These are phyloP conservation scores for Agrotis segetum DNA, from an alignment of 2,888 invertebrate genomes.

Conservation along the genomic window DNA sequence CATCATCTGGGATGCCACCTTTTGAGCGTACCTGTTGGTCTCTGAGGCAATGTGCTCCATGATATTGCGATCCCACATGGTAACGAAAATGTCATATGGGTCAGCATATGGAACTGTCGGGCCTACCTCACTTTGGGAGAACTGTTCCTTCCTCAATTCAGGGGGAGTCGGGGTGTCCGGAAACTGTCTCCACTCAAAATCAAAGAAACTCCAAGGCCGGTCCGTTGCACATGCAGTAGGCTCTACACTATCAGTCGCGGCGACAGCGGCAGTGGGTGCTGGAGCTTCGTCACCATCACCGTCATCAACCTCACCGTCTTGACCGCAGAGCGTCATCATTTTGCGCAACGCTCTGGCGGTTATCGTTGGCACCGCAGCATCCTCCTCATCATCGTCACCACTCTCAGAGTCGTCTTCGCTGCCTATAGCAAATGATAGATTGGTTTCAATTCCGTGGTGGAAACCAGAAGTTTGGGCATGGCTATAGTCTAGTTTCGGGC, in stretches of 20 bases:
- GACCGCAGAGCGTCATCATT: constrained; percentile 19
- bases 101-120: constrained; percentile 47
- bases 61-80: constrained; percentile 62
- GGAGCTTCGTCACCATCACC: too few relatives aligned
- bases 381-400: constrained; percentile 12
- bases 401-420: constrained; percentile 15
- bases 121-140: constrained; percentile 48
- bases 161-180: constrained; percentile 32
- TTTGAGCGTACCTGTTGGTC: too few relatives aligned
- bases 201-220: not conserved
- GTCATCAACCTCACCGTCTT: too few relatives aligned
- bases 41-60: constrained; percentile 59
- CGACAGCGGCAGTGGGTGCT: too few relatives aligned
- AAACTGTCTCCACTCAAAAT: constrained; percentile 47
- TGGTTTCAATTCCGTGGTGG: not conserved
- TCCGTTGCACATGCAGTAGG: too few relatives aligned
- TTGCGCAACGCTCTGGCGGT: too few relatives aligned
- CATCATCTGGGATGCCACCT: too few relatives aligned
- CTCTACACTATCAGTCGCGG: not conserved
- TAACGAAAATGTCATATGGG: constrained; percentile 56
- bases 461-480: too few relatives aligned
- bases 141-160: constrained; percentile 45
- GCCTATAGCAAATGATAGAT: constrained; percentile 20
- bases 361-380: not conserved
- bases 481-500: too few relatives aligned